Evolutionary conservation across 2,113 vertebrate species (phyloP), one percentile per base, ranked within the genome.

Genomic region (Climacteris rufus): DNA sequence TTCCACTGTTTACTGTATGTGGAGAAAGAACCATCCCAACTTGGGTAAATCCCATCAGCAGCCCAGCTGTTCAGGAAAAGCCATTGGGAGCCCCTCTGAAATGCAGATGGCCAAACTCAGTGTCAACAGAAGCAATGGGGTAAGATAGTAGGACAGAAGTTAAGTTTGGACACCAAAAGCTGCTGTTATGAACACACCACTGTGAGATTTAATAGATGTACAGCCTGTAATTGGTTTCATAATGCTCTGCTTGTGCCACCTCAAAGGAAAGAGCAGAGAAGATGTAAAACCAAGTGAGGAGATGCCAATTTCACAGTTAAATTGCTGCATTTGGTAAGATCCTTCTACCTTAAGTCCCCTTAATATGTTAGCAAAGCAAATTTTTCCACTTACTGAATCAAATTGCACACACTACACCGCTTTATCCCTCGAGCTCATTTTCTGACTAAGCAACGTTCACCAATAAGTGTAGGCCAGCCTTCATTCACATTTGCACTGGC

Each of bases 301-400:
- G 74, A 95, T 69, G 63, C 24, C 45, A 42, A 44, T 93, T 95
- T 91, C 93, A 94, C 81, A 87, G 78, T 37, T 83, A 87, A 91
- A 89, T 61, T 53, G 74, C 57, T 65, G 70, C 27, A 90, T 80
- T 84, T 83, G 35, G 31, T 61, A 83, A 61, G 33, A 80, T 21
- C 30, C 11, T 18, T 10, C 20, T 64, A 63, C 59, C 37, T 90
- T 61, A 33, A 47, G 52, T 39, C 17, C n/a, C 49, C 71, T 53
- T 88, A 85, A 74, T 49, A 56, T 3, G 71, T 37, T 68, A 92
- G 44, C 64, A 91, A 96, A 93, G 52, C 52, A 71, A 59, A 91
- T 94, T 94, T 93, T 95, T 94, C 84, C 83, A 87, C 89, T 89
- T 78, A 56, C 13, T 56, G 80, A 92, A 94, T 91, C 78, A 72